phyloP scores from a whole-genome alignment of 2,797 vertebrate genomes.

The Halcyon badia region DNA sequence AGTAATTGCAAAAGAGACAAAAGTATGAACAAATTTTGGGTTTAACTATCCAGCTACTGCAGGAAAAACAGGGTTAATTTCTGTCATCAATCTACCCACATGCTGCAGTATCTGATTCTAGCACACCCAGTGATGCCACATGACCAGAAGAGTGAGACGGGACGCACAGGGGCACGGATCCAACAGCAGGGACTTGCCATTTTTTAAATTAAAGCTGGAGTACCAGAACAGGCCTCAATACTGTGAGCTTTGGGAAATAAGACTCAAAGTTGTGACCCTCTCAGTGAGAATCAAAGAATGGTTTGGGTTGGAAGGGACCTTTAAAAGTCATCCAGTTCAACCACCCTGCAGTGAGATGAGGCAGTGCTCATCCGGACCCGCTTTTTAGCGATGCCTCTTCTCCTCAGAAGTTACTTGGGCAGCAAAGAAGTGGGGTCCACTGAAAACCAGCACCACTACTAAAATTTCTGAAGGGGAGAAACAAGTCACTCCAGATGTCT shows the following conservation, averaged over 20 bases:
- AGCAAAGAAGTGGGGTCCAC: not conserved
- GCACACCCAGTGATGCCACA: not conserved
- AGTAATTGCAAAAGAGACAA: not conserved
- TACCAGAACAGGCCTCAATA: not conserved
- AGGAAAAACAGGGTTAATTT: not conserved
- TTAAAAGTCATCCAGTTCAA: not conserved
- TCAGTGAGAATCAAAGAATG: not conserved
- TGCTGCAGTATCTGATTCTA: not conserved
- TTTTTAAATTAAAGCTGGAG: not conserved
- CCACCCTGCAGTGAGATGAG: not conserved
- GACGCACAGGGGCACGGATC: not conserved
- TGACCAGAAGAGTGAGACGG: not conserved
- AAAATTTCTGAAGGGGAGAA: not conserved
- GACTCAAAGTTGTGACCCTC: not conserved
- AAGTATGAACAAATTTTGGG: not conserved
- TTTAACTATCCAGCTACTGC: not conserved
- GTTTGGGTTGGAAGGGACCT: not conserved
- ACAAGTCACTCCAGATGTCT: not conserved
- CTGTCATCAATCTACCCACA: not conserved
- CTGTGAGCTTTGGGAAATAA: not conserved
- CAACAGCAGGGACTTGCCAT: not conserved
- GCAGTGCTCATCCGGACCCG: not conserved
- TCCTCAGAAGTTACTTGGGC: not conserved
- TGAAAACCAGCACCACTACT: not conserved
- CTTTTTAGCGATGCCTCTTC: not conserved